Conservation (phyloP, 2,797 vertebrate species). For the Siniperca scherzeri region DNA sequence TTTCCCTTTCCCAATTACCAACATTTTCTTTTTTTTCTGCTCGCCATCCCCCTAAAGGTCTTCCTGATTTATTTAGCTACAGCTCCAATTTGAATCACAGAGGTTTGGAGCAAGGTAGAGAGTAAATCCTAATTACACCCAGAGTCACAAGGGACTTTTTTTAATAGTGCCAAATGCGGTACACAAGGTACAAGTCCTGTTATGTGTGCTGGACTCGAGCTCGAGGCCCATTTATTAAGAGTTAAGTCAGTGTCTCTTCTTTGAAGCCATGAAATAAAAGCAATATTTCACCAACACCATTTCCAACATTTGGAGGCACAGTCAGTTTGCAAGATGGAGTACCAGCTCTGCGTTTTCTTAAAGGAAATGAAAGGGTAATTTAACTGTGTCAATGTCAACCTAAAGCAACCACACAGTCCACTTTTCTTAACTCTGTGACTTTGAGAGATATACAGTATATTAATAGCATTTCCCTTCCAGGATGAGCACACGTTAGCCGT, state of each 20-base stretch:
- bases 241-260: slow-evolving; percentile 26
- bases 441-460: slow-evolving; percentile 81
- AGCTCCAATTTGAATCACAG: slow-evolving; percentile 47
- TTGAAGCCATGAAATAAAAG: slow-evolving; percentile 42
- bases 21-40: not conserved
- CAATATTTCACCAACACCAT: slow-evolving; percentile 36
- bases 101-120: slow-evolving; percentile 26
- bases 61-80: slow-evolving; percentile 54
- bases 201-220: slow-evolving; percentile 28
- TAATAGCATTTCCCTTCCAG: slow-evolving; percentile 85
- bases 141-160: slow-evolving; percentile 44
- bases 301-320: slow-evolving; percentile 5
- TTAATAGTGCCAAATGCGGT: slow-evolving; percentile 21
- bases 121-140: slow-evolving; percentile 64
- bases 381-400: slow-evolving; percentile 87
- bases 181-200: slow-evolving; percentile 41
- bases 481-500: slow-evolving; percentile 79
- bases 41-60: slow-evolving; percentile 32
- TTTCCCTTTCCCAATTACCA: slow-evolving; percentile 29
- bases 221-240: slow-evolving; percentile 45
- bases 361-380: slow-evolving; percentile 72
- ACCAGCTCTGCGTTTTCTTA: slow-evolving; percentile 46
- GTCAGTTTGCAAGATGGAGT: slow-evolving; percentile 10
- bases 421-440: slow-evolving; percentile 80
- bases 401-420: slow-evolving; percentile 69